Base-by-base conservation (phyloP, 2,888 invertebrate species). In the Sinohyriopsis cumingii region DNA sequence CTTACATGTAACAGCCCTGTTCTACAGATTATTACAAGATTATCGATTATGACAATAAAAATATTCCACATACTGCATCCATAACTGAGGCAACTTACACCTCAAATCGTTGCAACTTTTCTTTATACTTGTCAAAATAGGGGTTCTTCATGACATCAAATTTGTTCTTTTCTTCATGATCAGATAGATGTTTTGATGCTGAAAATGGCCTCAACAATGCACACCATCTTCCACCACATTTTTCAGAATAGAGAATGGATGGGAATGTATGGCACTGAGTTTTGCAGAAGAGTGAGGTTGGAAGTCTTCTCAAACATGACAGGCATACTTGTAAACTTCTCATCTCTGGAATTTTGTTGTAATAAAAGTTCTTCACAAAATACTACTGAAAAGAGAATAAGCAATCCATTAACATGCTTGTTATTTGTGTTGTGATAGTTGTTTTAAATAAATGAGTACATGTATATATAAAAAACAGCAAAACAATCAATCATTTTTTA, bases 111-210 rank as follows among this genome's bases (percentile, higher is more conserved):
- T 83, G 75, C 22, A 89, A 72, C 71, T 87, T 88, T 53, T 80
- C 70, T 65, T 80, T 79, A 73, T 89, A 89, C 75, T 87, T 88
- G 33, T 80, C 80, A 79, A 80, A 89, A 72, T 84, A 87, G 22
- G 87, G 87, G 81, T 89, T 89, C 18, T 81, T 71, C 54, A 69
- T 63, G 45, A 83, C 70, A 53, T 79, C 78, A 55, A 71, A 45
- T 45, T 76, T 69, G 18, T 75, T 68, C 55, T 59, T 15, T 25
- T 65, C 70, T 19, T 65, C 66, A n/a, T 56, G 19, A 25, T 33
- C n/a, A 22, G 18, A 5, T 28, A 45, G 12, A 56, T 55, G 45
- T 45, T 45, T 15, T 45, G 45, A 57, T 24, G 12, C 4, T 57
- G 57, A 57, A 57, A n/a, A 22, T 57, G 57, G 57, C n/a, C 57